Evolutionary conservation across 2,113 vertebrate species (phyloP), one percentile per base, ranked within the genome.

Genomic region (Atrichornis clamosus): DNA sequence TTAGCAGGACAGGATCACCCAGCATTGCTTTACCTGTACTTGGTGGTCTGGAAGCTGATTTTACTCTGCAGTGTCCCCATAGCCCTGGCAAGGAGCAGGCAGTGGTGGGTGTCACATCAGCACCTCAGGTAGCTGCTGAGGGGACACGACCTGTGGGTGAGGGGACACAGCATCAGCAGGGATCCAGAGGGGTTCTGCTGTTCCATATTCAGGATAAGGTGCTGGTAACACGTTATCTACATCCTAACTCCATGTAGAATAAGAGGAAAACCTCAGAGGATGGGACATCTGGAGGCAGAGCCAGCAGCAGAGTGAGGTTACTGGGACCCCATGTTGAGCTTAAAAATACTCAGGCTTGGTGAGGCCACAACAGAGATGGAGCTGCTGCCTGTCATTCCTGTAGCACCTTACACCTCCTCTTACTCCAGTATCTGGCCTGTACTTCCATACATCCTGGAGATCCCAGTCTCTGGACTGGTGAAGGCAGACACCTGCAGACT

Each of bases 61-160:
- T 99, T 99, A 97, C 99, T 99, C 95, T 99, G 99, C 59, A 99
- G 98, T 93, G 99, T 99, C 39, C 99, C 99, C 99, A 99, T 99
- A 56, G 58, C 30, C 7, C 58, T 27, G 46, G 44, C 3, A 20
- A 68, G 0, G 2, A 58, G 50, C 30, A 50, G 50, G 67, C 32
- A 86, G 75, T 6, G 3, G 39, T 6, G 30, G 72, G 63, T 35
- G 30, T 69, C 58, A 39, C 46, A 62, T 58, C 77, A 84, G 89
- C 96, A 90, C 75, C 63, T 78, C 24, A 7, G 77, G 74, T 3
- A 46, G 50, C 27, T 26, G 39, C 79, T 53, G 62, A 67, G 64
- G 91, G 44, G 52, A 84, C 21, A 8, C 0, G 6, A 42, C 72
- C 88, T 91, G 55, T 16, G 49, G 21, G 23, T 28, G 60, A 74